A percentile compares a stretch with the other conserved stretches of the same genome.
Conservation (phyloP, 2,797 vertebrate species). For the Sitta carolinensis region DNA sequence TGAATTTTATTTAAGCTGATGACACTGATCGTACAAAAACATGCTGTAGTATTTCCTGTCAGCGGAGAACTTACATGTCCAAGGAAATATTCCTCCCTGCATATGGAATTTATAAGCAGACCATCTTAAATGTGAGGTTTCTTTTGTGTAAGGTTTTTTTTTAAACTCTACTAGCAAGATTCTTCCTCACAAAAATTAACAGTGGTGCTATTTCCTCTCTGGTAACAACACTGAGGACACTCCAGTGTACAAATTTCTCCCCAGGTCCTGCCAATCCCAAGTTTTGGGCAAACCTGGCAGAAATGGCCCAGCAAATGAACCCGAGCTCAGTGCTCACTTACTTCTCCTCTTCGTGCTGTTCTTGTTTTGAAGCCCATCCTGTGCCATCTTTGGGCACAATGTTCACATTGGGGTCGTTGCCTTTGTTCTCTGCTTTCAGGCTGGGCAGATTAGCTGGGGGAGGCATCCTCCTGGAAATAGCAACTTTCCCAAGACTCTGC, state of each 20-base stretch:
- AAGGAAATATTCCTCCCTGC: neutral
- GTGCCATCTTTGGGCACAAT: slow-evolving; percentile 98
- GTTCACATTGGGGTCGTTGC: slow-evolving; percentile 98
- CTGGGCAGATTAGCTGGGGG: slow-evolving; percentile 97
- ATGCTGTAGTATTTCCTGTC: neutral
- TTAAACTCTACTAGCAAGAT: neutral
- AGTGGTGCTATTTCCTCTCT: neutral
- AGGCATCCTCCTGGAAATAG: slow-evolving; percentile 95
- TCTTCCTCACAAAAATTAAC: neutral
- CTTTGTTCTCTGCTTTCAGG: slow-evolving; percentile 99
- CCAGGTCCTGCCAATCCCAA: neutral
- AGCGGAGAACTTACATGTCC: neutral
- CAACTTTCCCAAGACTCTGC: slow-evolving; percentile 99
- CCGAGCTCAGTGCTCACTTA: slow-evolving; percentile 51
- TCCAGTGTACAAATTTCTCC: neutral
- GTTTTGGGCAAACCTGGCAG: neutral
- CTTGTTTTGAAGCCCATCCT: slow-evolving; percentile 95
- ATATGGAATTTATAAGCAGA: neutral
- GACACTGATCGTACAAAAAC: neutral
- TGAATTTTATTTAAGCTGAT: neutral
- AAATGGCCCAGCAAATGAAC: neutral
- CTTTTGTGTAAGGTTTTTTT: neutral
- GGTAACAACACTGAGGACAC: neutral
- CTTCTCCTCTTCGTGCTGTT: slow-evolving; percentile 93
- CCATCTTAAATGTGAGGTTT: fast-evolving